phyloP scores from a whole-genome alignment of 2,797 vertebrate species.

The Miopithecus talapoin region DNA sequence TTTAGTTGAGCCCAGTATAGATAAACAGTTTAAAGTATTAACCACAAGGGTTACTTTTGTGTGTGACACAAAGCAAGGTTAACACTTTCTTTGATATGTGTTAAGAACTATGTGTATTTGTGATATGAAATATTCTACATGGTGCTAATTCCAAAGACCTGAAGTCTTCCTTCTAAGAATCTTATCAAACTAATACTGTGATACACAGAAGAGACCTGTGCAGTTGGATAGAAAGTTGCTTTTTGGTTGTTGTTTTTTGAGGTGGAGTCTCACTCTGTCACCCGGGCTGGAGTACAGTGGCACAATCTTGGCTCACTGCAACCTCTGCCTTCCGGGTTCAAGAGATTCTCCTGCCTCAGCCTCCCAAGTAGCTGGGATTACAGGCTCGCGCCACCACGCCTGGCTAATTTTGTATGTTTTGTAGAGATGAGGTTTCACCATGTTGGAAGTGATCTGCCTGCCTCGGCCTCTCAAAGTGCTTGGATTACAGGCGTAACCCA shows the following conservation, averaged over 20 bases:
- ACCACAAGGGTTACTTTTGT: not conserved
- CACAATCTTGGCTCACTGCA: not conserved
- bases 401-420: not conserved
- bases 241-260: not conserved
- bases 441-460: not conserved
- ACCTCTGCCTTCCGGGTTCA: not conserved
- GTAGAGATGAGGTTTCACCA: not conserved
- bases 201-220: not conserved
- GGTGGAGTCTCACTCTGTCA: not conserved
- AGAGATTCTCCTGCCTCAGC: not conserved
- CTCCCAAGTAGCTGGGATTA: not conserved
- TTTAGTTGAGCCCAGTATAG: not conserved
- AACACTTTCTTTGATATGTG: not conserved
- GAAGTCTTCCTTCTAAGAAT: not conserved
- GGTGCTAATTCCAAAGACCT: not conserved
- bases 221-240: not conserved
- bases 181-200: not conserved
- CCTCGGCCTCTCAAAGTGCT: not conserved
- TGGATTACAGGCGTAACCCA: not conserved
- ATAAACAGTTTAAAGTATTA: slow-evolving; percentile 50
- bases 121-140: not conserved
- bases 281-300: not conserved
- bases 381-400: not conserved
- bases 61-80: slow-evolving; percentile 8
- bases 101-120: not conserved